These are phyloP conservation scores for Heterohyrax brucei DNA, from an alignment of 2,797 vertebrate genomes.

Conservation along the genomic window DNA sequence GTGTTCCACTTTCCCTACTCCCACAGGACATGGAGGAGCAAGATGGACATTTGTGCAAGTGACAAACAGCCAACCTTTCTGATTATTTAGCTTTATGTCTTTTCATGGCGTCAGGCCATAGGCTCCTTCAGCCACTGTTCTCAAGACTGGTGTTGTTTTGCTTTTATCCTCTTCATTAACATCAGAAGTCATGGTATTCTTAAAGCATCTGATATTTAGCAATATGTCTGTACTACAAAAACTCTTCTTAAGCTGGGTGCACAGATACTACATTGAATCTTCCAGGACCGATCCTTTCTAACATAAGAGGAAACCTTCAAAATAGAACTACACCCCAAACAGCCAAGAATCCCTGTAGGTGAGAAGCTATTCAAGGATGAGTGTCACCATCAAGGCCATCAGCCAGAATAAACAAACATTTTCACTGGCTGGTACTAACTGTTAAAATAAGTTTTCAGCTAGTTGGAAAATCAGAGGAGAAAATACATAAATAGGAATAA, in stretches of 20 bases:
- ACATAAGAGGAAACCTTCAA: not conserved
- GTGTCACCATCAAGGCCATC: not conserved
- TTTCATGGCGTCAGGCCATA: fast-evolving
- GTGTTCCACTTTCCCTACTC: not conserved
- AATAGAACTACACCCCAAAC: not conserved
- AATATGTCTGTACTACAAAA: not conserved
- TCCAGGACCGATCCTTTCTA: not conserved
- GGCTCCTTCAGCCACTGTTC: not conserved
- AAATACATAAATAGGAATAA: not conserved
- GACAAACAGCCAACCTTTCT: not conserved
- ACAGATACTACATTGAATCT: not conserved
- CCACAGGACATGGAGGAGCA: not conserved
- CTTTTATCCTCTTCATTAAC: not conserved
- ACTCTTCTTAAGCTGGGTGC: not conserved
- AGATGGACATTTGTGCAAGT: not conserved
- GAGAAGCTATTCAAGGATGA: not conserved
- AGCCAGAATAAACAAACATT: not conserved
- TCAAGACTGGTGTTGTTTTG: not conserved
- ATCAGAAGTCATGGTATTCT: not conserved
- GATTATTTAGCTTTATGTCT: not conserved
- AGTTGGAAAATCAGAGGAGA: not conserved
- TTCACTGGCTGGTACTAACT: not conserved
- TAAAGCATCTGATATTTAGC: not conserved
- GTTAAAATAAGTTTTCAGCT: not conserved
- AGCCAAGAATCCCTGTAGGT: not conserved